These are phyloP conservation scores for Eupsittula cactorum DNA, from an alignment of 2,113 vertebrate species.

Conservation along the genomic window DNA sequence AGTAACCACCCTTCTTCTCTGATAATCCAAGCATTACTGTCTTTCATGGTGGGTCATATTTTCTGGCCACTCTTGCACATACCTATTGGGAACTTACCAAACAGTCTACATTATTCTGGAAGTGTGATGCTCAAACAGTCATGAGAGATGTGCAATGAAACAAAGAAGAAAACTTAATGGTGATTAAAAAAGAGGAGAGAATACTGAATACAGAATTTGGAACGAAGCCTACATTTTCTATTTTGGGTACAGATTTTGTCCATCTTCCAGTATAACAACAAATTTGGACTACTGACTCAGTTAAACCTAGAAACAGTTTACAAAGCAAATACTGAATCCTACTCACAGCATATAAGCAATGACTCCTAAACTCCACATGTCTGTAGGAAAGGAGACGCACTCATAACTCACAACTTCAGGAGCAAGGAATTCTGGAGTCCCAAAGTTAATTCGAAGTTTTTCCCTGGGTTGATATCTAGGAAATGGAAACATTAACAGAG, in stretches of 20 bases:
- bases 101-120: not conserved
- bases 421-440: constrained; percentile 95
- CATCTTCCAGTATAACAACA: not conserved
- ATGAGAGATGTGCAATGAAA: not conserved
- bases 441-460: constrained; percentile 95
- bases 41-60: not conserved
- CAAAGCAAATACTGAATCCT: not conserved
- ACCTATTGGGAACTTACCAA: not conserved
- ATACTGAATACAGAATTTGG: not conserved
- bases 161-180: not conserved
- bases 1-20: not conserved
- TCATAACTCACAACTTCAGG: constrained; percentile 98
- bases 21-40: not conserved
- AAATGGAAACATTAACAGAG: not conserved
- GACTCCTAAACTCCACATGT: constrained; percentile 98
- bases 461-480: constrained; percentile 94
- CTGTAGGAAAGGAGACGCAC: constrained; percentile 96
- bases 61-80: not conserved
- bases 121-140: not conserved
- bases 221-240: not conserved
- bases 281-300: not conserved
- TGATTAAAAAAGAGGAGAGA: not conserved
- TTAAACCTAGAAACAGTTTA: not conserved
- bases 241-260: not conserved
- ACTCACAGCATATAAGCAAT: constrained; percentile 98